Conservation (phyloP, 2,888 invertebrate species). For the Serripes groenlandicus region DNA sequence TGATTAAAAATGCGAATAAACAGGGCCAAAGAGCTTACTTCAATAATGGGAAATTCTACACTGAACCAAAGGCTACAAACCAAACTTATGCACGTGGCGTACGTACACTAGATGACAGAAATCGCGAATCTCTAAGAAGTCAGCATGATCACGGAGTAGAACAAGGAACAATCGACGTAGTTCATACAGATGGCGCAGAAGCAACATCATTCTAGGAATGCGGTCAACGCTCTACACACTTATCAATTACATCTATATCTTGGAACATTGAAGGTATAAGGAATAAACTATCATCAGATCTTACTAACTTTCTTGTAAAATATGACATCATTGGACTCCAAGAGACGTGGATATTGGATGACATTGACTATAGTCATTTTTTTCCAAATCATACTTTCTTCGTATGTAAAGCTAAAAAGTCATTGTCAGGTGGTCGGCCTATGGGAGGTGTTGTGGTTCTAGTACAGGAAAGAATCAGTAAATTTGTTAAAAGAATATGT, state of each 20-base stretch:
- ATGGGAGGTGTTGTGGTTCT: conserved; percentile 20
- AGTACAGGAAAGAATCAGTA: neutral
- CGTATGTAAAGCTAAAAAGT: conserved; percentile 3
- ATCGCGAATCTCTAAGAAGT: neutral
- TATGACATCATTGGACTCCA: conserved; percentile 23
- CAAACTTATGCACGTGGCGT: neutral
- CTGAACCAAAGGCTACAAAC: neutral
- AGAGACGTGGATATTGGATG: conserved; percentile 28
- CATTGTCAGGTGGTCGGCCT: neutral
- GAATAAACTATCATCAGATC: conserved; percentile 15
- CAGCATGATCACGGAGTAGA: neutral
- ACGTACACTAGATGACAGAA: neutral
- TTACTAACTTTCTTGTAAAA: neutral
- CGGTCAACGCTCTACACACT: conserved; percentile 31
- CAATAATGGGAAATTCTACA: neutral
- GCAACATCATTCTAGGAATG: neutral
- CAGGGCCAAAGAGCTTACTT: neutral
- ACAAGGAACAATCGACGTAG: neutral
- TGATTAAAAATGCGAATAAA: neutral
- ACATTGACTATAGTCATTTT: neutral
- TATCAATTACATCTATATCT: neutral
- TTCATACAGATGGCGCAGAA: neutral
- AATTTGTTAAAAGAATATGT: conserved; percentile 15
- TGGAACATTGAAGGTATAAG: conserved; percentile 33
- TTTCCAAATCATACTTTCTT: conserved; percentile 7